phyloP scores from a whole-genome alignment of 2,113 vertebrate genomes.

The Sarotherodon lohbergeri region DNA sequence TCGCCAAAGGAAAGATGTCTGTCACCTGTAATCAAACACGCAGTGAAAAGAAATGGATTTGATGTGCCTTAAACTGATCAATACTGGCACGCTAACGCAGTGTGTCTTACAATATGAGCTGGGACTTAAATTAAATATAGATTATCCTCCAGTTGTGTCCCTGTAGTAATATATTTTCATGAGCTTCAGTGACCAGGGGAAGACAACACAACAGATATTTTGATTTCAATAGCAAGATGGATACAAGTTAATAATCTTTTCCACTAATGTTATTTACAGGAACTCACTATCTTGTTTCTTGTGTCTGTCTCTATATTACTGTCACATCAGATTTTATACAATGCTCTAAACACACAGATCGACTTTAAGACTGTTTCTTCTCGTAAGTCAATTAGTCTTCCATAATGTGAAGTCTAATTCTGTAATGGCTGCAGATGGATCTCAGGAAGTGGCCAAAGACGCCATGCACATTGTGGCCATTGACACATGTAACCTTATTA shows the following conservation, averaged over 20 bases:
- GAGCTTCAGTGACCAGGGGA: background rate
- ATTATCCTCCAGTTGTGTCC: background rate
- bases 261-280: conserved; percentile 37
- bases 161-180: conserved; percentile 19
- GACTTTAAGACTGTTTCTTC: conserved; percentile 23
- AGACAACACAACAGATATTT: background rate
- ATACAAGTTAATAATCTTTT: background rate
- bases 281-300: conserved; percentile 28
- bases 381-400: conserved; percentile 52
- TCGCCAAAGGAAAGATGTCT: background rate
- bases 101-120: background rate
- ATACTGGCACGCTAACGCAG: background rate
- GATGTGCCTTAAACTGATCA: background rate
- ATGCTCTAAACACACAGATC: background rate
- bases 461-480: conserved; percentile 16
- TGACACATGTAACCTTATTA: conserved; percentile 52
- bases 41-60: background rate
- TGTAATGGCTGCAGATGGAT: conserved; percentile 51
- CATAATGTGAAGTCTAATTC: conserved; percentile 33
- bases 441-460: conserved; percentile 34
- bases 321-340: conserved; percentile 33
- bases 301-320: conserved; percentile 33
- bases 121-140: conserved; percentile 15
- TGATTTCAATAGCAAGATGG: background rate
- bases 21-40: background rate